phyloP scores from a whole-genome alignment of 2,888 invertebrate species.

The Palloptera scutellata region DNA sequence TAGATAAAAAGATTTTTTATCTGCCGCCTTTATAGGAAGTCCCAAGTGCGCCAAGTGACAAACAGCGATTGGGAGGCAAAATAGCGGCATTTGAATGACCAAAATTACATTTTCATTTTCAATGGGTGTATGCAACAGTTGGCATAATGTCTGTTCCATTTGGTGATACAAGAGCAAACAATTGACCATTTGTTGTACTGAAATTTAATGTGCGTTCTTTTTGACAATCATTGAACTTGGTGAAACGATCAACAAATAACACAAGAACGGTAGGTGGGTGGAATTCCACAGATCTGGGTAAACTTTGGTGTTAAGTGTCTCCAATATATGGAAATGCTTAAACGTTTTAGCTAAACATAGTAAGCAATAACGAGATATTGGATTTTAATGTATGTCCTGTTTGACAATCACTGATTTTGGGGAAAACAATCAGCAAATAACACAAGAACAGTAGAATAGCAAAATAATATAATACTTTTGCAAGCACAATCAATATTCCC shows the following conservation, averaged over 20 bases:
- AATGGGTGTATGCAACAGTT: constrained; percentile 37
- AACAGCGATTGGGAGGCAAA: constrained; percentile 55
- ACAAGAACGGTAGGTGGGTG: constrained; percentile 51
- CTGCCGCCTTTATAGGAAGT: constrained; percentile 57
- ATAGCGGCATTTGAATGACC: constrained; percentile 42
- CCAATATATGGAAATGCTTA: constrained; percentile 57
- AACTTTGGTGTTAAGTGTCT: constrained; percentile 40
- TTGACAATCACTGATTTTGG: constrained; percentile 56
- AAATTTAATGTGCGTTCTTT: constrained; percentile 55
- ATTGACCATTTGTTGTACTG: constrained; percentile 40
- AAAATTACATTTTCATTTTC: not conserved
- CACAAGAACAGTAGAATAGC: constrained; percentile 52
- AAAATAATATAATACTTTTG: constrained; percentile 2
- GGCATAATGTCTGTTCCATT: constrained; percentile 38
- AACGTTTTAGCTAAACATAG: constrained; percentile 40
- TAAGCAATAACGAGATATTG: constrained; percentile 57
- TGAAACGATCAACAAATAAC: constrained; percentile 54
- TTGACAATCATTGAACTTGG: constrained; percentile 57
- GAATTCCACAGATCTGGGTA: constrained; percentile 7
- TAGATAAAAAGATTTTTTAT: constrained; percentile 39
- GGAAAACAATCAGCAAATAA: constrained; percentile 53
- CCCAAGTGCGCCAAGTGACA: constrained; percentile 47
- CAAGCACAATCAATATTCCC: not conserved
- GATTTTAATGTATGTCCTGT: constrained; percentile 57
- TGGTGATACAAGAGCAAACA: constrained; percentile 30